A percentile compares a stretch with the other conserved stretches of the same genome.
phyloP scores from a whole-genome alignment of 1,140 invertebrate genomes.

The Parapsyche elsis region DNA sequence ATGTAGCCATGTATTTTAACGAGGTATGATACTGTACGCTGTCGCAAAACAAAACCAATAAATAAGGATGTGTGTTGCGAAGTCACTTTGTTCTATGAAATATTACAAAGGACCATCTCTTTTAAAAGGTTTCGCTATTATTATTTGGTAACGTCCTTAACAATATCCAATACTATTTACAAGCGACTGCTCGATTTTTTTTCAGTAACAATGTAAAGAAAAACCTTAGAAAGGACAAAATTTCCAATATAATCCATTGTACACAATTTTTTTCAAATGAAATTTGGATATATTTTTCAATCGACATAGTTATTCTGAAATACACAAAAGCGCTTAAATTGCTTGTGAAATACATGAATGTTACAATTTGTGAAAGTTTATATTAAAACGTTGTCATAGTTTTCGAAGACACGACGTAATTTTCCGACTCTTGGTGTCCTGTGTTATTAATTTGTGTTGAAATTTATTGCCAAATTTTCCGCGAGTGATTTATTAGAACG shows the following conservation, averaged over 20 bases:
- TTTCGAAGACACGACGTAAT: neutral
- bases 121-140: neutral
- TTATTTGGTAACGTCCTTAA: constrained; percentile 10
- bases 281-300: too few species aligned
- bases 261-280: neutral
- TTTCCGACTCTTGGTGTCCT: neutral
- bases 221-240: neutral
- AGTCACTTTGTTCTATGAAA: neutral
- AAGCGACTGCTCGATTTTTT: constrained; percentile 5
- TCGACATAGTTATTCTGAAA: too few species aligned
- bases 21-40: neutral
- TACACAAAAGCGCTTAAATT: neutral
- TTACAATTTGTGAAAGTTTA: neutral
- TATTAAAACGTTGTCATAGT: neutral
- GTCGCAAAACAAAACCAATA: neutral
- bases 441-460: neutral
- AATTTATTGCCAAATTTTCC: constrained; percentile 19
- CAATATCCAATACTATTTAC: constrained; percentile 13
- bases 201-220: neutral
- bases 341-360: neutral
- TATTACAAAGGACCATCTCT: constrained; percentile 2
- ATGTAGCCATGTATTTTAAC: neutral
- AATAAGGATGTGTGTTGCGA: constrained; percentile 1
- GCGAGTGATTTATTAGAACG: constrained; percentile 5
- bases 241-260: too few species aligned